Conservation (phyloP, 2,797 vertebrate genomes). For the Pipistrellus pygmaeus region DNA sequence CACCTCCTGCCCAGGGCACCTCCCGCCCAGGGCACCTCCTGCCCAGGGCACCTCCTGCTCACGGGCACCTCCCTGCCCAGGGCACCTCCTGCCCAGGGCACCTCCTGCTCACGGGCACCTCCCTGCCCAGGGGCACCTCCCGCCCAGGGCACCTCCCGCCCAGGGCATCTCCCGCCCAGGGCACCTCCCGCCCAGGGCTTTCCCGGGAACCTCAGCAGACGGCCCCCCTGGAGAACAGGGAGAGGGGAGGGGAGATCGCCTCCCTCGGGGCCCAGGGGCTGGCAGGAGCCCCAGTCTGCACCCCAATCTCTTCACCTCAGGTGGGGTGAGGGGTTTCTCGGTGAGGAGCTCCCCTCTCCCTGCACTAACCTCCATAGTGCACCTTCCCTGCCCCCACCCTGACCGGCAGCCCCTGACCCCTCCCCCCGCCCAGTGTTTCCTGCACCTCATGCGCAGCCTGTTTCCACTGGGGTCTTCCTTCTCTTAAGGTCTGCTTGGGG, state of each 20-base stretch:
- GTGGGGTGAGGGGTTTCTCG: background rate
- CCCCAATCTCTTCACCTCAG: no score
- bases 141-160: no score
- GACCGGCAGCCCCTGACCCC: no score
- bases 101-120: no score
- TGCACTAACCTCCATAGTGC: background rate
- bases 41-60: no score
- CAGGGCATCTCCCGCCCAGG: no score
- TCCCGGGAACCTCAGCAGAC: background rate
- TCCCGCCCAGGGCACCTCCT: no score
- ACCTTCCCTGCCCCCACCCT: background rate
- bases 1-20: background rate
- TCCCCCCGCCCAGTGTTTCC: background rate
- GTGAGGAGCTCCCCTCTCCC: background rate
- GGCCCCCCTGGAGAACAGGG: background rate
- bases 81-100: no score
- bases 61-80: no score
- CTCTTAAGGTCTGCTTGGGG: background rate
- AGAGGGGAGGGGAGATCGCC: background rate
- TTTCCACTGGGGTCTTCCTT: background rate
- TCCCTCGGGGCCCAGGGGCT: background rate
- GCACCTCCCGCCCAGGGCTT: background rate
- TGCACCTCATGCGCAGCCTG: background rate
- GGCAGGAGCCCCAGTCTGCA: background rate
- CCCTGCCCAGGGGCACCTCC: no score